Conservation (phyloP, 2,888 invertebrate species). For the Hypomecis atomaria region DNA sequence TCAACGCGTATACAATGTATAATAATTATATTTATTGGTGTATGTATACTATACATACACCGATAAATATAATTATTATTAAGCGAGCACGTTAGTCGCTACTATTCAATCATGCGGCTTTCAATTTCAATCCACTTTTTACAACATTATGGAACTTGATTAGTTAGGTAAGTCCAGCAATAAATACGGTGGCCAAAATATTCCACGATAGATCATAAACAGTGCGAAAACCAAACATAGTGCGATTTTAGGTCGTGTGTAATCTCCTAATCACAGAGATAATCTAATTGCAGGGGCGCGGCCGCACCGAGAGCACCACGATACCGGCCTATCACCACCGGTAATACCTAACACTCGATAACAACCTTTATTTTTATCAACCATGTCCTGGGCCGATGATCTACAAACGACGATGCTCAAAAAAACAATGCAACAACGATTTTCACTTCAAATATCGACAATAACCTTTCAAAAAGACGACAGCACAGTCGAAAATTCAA, state of each 20-base stretch:
- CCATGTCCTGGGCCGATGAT: constrained; percentile 14
- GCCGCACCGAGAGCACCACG: constrained; percentile 41
- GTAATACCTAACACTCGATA: constrained; percentile 51
- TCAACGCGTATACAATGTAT: constrained; percentile 52
- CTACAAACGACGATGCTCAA: constrained; percentile 9
- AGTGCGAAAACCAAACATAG: constrained; percentile 46
- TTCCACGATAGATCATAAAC: constrained; percentile 48
- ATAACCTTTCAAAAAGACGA: constrained; percentile 22
- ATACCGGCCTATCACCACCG: constrained; percentile 52
- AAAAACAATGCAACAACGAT: constrained; percentile 19
- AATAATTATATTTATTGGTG: too few species aligned
- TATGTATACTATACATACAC: too few species aligned
- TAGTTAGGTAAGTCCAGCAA: constrained; percentile 46
- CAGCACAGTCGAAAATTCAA: constrained; percentile 37
- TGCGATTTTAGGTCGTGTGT: constrained; percentile 53
- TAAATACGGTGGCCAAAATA: constrained; percentile 53
- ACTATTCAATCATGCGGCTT: constrained; percentile 8
- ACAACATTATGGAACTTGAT: constrained; percentile 45
- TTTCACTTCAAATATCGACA: constrained; percentile 25
- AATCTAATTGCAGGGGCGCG: constrained; percentile 77
- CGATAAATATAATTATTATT: constrained; percentile 22
- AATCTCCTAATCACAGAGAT: constrained; percentile 64
- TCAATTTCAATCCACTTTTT: constrained; percentile 3
- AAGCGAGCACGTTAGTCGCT: constrained; percentile 1
- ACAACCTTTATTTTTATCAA: constrained; percentile 52